Evolutionary conservation across 2,797 vertebrate species (phyloP).

Genomic region (Gymnoscopelus braueri): DNA sequence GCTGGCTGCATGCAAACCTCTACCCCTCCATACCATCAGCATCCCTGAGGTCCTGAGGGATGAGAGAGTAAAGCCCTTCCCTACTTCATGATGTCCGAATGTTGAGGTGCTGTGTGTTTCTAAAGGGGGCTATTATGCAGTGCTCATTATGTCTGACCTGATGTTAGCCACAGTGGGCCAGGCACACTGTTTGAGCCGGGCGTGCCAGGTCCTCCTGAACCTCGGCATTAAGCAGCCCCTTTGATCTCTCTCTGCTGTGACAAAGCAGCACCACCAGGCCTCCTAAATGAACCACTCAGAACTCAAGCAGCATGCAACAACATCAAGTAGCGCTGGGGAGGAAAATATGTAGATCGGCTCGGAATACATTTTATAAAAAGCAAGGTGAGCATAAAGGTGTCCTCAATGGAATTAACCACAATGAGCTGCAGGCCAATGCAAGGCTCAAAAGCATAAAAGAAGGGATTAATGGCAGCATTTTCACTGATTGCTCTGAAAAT

Average conservation of each 20-base stretch:
- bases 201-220: constrained; percentile 63
- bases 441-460: constrained; percentile 68
- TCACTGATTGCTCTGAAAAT: constrained; percentile 64
- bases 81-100: constrained; percentile 46
- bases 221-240: constrained; percentile 69
- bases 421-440: constrained; percentile 68
- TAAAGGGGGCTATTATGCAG: constrained; percentile 61
- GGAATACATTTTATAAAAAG: constrained; percentile 32
- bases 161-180: constrained; percentile 50
- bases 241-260: constrained; percentile 77
- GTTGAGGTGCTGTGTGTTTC: constrained; percentile 52
- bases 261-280: constrained; percentile 70
- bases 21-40: constrained; percentile 43
- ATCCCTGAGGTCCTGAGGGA: constrained; percentile 23
- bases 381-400: constrained; percentile 44
- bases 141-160: constrained; percentile 71
- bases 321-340: constrained; percentile 62
- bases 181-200: constrained; percentile 51
- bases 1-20: constrained; percentile 47
- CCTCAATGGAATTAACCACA: constrained; percentile 71
- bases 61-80: constrained; percentile 28
- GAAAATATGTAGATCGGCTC: constrained; percentile 67
- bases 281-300: constrained; percentile 72
- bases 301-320: constrained; percentile 59
- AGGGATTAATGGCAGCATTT: constrained; percentile 59